Base-by-base conservation (phyloP, 2,888 invertebrate species). In the Polietes domitor region DNA sequence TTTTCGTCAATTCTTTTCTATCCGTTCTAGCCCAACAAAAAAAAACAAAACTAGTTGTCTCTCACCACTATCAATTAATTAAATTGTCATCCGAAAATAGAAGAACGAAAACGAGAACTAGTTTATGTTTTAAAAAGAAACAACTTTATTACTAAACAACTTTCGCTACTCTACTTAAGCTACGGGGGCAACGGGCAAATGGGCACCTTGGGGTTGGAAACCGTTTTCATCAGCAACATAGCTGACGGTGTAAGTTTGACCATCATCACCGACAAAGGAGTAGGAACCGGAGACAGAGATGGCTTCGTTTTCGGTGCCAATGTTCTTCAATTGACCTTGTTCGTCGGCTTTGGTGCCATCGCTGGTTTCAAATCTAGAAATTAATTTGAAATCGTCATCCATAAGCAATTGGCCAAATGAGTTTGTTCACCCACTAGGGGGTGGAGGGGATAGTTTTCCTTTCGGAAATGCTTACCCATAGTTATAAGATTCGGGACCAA, bases 401-500 rank as follows among this genome's bases (percentile, higher is more conserved):
- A 32, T 9, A 32, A 32, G 32, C 32, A 6, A 32, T n/a, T n/a
- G 10, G 0, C 2, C 28, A 15, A 24, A 58, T 24, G 50, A 32
- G n/a, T n/a, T 19, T 15, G 28, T 28, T 28, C n/a, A 63, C 15
- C 63, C n/a, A 15, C 26, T 2, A 15, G 9, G n/a, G n/a, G n/a
- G n/a, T n/a, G n/a, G n/a, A n/a, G n/a, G n/a, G n/a, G n/a, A n/a
- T n/a, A n/a, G n/a, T n/a, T n/a, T n/a, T 63, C 17, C 32, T 17
- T 26, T 32, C n/a, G n/a, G n/a, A n/a, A 17, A 86, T 37, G 92
- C 94, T 94, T 92, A 94, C 94, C 91, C 92, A 87, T 94, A 95
- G 74, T 93, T 91, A 88, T 94, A 95, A 88, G 93, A 93, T 86
- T 94, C 93, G 87, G 93, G 88, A 61, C 92, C 93, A 9, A 94